phyloP scores from a whole-genome alignment of 2,797 vertebrate species.

The Coranthus polyacanthus region DNA sequence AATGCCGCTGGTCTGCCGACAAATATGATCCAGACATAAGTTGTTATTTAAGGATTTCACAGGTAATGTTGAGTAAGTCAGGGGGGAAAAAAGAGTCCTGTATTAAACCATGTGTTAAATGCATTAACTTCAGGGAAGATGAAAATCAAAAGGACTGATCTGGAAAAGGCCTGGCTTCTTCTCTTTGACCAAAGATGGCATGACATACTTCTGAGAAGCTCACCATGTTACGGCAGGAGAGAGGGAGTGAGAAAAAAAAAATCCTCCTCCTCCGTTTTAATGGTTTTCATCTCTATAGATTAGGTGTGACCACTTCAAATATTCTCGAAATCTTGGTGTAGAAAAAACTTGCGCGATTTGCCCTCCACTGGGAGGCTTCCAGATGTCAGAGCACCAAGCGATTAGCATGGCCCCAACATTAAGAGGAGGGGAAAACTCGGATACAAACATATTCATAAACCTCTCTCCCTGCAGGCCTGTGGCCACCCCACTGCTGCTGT shows the following conservation, averaged over 20 bases:
- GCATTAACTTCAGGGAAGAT: slow-evolving; percentile 63
- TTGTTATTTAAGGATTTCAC: slow-evolving; percentile 73
- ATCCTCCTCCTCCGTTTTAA: slow-evolving; percentile 64
- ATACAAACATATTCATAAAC: slow-evolving; percentile 81
- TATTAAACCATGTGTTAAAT: slow-evolving; percentile 62
- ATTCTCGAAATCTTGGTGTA: slow-evolving; percentile 60
- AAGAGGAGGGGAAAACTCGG: slow-evolving; percentile 69
- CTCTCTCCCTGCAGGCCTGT: slow-evolving; percentile 58
- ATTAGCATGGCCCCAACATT: slow-evolving; percentile 79
- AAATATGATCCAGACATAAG: slow-evolving; percentile 61
- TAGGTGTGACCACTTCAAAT: slow-evolving; percentile 82
- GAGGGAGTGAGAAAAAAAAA: slow-evolving; percentile 23
- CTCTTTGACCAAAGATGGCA: slow-evolving; percentile 65
- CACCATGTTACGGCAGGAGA: slow-evolving; percentile 44
- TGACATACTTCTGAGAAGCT: slow-evolving; percentile 72
- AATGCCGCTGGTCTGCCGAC: slow-evolving; percentile 71
- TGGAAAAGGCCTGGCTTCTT: slow-evolving; percentile 32
- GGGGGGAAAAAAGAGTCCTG: slow-evolving; percentile 15
- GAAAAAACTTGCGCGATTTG: slow-evolving; percentile 70
- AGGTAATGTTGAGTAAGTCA: slow-evolving; percentile 42
- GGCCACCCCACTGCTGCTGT: slow-evolving; percentile 54
- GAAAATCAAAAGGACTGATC: slow-evolving; percentile 65
- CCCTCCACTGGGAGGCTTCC: slow-evolving; percentile 75
- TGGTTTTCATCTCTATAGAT: slow-evolving; percentile 80
- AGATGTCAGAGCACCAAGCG: slow-evolving; percentile 81